Evolutionary conservation across 1,140 invertebrate species (phyloP), one percentile per base, ranked within the genome.

Genomic region (Drosophila nikananu): DNA sequence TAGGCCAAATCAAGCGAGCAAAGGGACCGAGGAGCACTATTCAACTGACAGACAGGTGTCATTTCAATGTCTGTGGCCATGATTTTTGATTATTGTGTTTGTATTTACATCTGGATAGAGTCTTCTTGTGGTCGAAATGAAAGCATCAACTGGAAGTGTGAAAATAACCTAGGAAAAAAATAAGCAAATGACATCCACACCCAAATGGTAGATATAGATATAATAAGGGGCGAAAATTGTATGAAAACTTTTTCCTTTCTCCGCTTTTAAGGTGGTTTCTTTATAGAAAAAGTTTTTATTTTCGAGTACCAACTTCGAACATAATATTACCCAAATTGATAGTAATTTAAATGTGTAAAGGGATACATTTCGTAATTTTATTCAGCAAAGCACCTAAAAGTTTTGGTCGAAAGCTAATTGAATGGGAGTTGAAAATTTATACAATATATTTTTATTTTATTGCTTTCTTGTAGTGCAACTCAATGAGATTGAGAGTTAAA

Each of bases 21-120:
- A 30, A 42, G 68, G 42, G 37, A 72, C 51, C 52, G n/a, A 27
- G 48, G 6, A 25, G 52, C 49, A 71, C 49, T 71, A 57, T 68
- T 39, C 62, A 66, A 35, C 55, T 76, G 75, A 77, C 62, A 77
- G 74, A 68, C 63, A 77, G 83, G 83, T 87, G 83, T 87, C 83
- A 87, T 75, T 78, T 84, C 62, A 75, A 65, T 87, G 81, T 81
- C 84, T 76, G 71, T 77, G 73, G 80, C 61, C 68, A 83, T 87
- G 83, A 87, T 87, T 87, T 87, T 89, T 89, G 84, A 89, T 87
- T 87, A 87, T 87, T 89, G 73, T 87, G 77, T 59, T 79, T 10
- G 58, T 37, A 71, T 71, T 62, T 77, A 44, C 48, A 62, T 62
- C 48, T 30, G 55, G 25, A 65, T 59, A 65, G 71, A 66, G 46